Evolutionary conservation across 30 jellyfish, hydroid and myxozoan genomes (phyloP), one percentile per base, ranked within the genome.

Genomic region (Catostylus mosaicus): DNA sequence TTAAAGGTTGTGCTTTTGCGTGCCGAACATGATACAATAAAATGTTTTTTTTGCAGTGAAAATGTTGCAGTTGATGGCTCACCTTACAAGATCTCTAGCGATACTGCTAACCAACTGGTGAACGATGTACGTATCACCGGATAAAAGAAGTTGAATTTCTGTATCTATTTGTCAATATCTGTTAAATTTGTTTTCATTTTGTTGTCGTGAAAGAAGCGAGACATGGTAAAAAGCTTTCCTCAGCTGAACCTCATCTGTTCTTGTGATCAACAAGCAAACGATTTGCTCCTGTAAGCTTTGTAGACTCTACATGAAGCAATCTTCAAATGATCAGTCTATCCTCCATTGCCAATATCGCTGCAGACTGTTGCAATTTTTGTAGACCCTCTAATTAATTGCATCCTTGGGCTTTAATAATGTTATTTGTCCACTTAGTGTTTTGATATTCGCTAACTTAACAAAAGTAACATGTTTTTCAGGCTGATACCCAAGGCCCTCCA

Each of bases 21-120:
- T n/a, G n/a, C n/a, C n/a, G n/a, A n/a, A n/a, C n/a, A n/a, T n/a
- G n/a, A n/a, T n/a, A n/a, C n/a, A n/a, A n/a, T n/a, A n/a, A n/a
- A n/a, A n/a, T n/a, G n/a, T n/a, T n/a, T n/a, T n/a, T 16, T n/a
- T 86, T 89, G 27, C 51, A 90, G 97, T 61, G 97, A 90, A 2
- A 90, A 90, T 29, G 88, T 90, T 1, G 48, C 93, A 11, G 88
- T 90, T 8, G 96, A 60, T 16, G 90, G 76, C 23, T 90, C 97
- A 27, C 97, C 97, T 8, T 90, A 50, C 47, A 83, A 83, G 56
- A 84, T 90, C 26, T 26, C 92, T 1, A 88, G 30, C 5, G 93
- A 90, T 32, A 86, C 67, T 27, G 97, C 97, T 18, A 70, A 83
- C 84, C 20, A 54, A 36, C 30, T 80, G 0, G 40, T 61, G 73